Base-by-base conservation (phyloP, 2,113 vertebrate genomes). In the Argyrosomus japonicus region DNA sequence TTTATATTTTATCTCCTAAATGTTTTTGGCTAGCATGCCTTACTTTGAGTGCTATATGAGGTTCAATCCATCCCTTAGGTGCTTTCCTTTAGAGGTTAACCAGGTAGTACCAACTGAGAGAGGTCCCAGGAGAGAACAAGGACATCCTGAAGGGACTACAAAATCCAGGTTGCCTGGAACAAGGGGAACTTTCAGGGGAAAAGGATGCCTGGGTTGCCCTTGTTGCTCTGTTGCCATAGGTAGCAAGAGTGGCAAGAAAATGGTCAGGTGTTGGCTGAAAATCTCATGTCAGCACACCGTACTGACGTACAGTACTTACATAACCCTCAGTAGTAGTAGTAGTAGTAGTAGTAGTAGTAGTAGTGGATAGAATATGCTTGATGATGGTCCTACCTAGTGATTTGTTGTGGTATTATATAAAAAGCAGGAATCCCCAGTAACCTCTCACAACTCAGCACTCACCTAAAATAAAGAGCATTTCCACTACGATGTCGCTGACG, bases 391-490 rank as follows among this genome's bases (percentile, higher is more conserved):
- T 18, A 19, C 5, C 15, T 50, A 5, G 8, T 36, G 23, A 11
- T 36, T 12, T 36, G 14, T 18, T 62, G 32, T 19, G 2, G 36
- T 40, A 8, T 40, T 9, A 23, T 21, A 1, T 25, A 17, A 54
- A 36, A 27, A 60, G 25, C 13, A 43, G 17, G 9, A 32, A 5
- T 11, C 11, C 10, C 12, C 9, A 48, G 2, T 40, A 0, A 19
- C 2, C 3, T 67, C 15, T 54, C 56, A 13, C 7, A 45, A 11
- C 32, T 56, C 36, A 40, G 36, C 7, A 40, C 96, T 95, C 89
- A 98, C 98, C 98, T 58, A 97, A 87, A 73, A 99, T 98, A 91
- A 99, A 99, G 62, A 99, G 97, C 97, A 99, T 96, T 94, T 99
- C 98, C 88, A 99, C 98, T 0, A 90, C 96, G 0, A 99, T 97